Base-by-base conservation (phyloP, 1,140 invertebrate genomes). In the Pogonognathellus flavescens region DNA sequence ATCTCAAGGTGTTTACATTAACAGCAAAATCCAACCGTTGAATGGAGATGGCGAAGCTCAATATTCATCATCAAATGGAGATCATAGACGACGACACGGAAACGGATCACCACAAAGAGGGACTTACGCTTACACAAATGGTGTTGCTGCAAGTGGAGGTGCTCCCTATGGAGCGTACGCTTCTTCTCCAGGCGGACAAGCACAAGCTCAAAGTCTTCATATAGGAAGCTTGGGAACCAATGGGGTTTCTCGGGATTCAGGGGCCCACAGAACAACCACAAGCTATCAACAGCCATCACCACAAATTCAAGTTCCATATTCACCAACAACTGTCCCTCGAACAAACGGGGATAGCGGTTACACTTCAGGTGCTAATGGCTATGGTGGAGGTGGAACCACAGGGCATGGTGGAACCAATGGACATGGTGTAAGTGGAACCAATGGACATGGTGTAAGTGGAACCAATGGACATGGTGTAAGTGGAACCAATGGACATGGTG, bases 181-280 rank as follows among this genome's bases (percentile, higher is more conserved):
- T 13, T 25, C 25, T 83, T 57, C 55, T 14, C 81, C 81, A 25
- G 53, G 57, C n/a, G 81, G 81, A 31, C 81, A 62, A 49, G 81
- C 55, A 49, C 55, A 62, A n/a, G 18, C 81, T 7, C 55, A 83
- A 16, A 62, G 53, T 59, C 20, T 60, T n/a, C 18, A 49, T n/a
- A 57, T 62, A n/a, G 81, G 81, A 8, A 62, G 81, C 11, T 62
- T 59, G 0, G 81, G 81, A 83, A 31, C 55, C 60, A 41, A 83
- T 62, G 81, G 81, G 6, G 1, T 3, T 41, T 41, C 31, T 41
- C 50, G 52, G 6, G 80, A 55, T 25, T 41, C 22, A 14, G 31
- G 50, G 1, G 18, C 16, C 53, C 49, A 49, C 22, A 66, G 25
- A 22, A 60, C 66, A 76, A 8, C 70, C 7, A 57, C 53, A n/a